Evolutionary conservation across 1,140 invertebrate species (phyloP).

Genomic region (Ladona fulva): DNA sequence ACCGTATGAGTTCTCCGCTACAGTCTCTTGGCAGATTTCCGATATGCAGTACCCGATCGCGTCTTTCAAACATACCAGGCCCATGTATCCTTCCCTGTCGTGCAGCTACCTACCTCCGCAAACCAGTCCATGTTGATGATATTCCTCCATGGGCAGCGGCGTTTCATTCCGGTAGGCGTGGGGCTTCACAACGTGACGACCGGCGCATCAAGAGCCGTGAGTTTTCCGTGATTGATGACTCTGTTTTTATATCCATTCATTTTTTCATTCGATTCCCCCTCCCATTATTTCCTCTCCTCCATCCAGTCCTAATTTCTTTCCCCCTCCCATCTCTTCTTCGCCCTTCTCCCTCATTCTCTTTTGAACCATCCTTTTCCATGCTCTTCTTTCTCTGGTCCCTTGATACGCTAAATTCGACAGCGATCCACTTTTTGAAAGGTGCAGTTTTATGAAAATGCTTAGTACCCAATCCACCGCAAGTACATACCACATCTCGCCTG

Average conservation of each 20-base stretch:
- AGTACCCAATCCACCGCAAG: no score
- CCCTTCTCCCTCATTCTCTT: neutral
- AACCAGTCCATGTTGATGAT: neutral
- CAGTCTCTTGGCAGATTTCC: neutral
- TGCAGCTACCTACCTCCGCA: neutral
- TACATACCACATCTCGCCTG: no score
- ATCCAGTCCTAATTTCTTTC: neutral
- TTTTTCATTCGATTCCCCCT: neutral
- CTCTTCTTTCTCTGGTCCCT: no score
- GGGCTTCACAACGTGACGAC: neutral
- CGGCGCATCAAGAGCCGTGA: neutral
- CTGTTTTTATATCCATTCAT: neutral
- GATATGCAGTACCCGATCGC: neutral
- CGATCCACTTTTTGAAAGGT: no score
- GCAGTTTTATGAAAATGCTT: no score
- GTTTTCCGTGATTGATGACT: slow-evolving; percentile 7
- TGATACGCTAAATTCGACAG: no score
- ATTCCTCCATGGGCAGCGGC: neutral
- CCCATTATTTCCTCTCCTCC: neutral
- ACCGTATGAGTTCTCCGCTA: neutral
- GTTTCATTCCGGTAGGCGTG: neutral
- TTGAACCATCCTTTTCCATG: no score
- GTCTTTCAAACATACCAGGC: neutral
- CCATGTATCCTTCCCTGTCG: neutral
- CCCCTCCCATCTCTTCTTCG: neutral